Evolutionary conservation across 2,797 vertebrate genomes (phyloP).

Genomic region (Sebastolobus alascanus): DNA sequence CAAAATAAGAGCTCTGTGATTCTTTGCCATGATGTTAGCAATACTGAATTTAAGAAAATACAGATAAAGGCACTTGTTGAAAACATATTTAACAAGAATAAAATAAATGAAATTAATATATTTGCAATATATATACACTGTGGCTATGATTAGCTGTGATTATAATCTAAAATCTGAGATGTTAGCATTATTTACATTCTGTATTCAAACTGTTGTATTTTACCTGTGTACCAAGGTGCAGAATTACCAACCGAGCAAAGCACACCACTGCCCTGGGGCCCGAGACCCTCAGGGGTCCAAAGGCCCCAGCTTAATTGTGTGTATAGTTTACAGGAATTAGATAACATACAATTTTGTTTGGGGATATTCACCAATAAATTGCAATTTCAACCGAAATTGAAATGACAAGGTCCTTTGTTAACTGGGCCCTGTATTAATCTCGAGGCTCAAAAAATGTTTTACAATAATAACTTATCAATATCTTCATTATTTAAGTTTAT

Average conservation of each 20-base stretch:
- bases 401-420: not conserved
- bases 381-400: not conserved
- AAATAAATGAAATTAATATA: accelerated
- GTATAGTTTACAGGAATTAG: not conserved
- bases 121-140: too few relatives aligned
- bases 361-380: constrained; percentile 2
- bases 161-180: not conserved
- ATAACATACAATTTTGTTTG: not conserved
- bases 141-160: not conserved
- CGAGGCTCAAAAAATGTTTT: not conserved
- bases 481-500: not conserved
- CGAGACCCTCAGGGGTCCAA: too few relatives aligned
- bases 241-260: not conserved
- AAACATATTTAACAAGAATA: not conserved
- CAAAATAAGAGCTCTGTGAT: constrained; percentile 1
- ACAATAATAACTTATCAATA: not conserved
- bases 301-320: not conserved
- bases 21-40: not conserved
- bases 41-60: not conserved
- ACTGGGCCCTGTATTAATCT: not conserved
- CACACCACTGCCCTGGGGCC: not conserved
- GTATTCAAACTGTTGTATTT: not conserved
- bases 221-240: too few relatives aligned
- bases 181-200: not conserved
- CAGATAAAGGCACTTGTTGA: not conserved